A percentile compares a stretch with the other conserved stretches of the same genome.
Evolutionary conservation across 2,797 vertebrate genomes (phyloP).

Genomic region (Sebastolobus altivelis): DNA sequence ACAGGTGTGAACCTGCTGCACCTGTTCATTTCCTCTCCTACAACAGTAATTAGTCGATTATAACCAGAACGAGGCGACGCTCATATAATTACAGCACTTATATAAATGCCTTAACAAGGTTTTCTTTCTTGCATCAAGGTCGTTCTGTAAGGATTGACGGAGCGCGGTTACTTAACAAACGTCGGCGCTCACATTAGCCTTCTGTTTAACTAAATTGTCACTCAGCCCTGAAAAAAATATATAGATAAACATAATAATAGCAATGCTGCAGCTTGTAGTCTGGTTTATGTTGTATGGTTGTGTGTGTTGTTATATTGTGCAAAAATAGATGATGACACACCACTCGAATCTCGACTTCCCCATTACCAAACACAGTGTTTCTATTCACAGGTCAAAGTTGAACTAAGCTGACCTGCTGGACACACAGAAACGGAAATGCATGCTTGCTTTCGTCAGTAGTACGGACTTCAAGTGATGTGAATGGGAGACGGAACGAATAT

Average conservation of each 20-base stretch:
- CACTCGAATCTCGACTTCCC: background rate
- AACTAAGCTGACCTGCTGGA: background rate
- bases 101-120: constrained; percentile 10
- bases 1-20: constrained; percentile 39
- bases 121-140: constrained; percentile 8
- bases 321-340: background rate
- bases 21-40: constrained; percentile 15
- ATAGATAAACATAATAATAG: background rate
- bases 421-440: background rate
- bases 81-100: constrained; percentile 4
- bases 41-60: constrained; percentile 40
- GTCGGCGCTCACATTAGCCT: background rate
- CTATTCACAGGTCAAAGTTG: background rate
- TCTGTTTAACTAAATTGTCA: background rate
- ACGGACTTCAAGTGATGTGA: background rate
- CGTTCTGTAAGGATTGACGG: background rate
- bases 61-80: constrained; percentile 8
- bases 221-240: background rate
- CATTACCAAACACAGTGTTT: background rate
- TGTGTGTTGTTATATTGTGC: background rate
- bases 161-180: constrained; percentile 1
- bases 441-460: background rate
- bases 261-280: too few relatives aligned
- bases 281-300: background rate
- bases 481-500: background rate